Evolutionary conservation across 2,113 vertebrate genomes (phyloP).

Genomic region (Rafetus swinhoei): DNA sequence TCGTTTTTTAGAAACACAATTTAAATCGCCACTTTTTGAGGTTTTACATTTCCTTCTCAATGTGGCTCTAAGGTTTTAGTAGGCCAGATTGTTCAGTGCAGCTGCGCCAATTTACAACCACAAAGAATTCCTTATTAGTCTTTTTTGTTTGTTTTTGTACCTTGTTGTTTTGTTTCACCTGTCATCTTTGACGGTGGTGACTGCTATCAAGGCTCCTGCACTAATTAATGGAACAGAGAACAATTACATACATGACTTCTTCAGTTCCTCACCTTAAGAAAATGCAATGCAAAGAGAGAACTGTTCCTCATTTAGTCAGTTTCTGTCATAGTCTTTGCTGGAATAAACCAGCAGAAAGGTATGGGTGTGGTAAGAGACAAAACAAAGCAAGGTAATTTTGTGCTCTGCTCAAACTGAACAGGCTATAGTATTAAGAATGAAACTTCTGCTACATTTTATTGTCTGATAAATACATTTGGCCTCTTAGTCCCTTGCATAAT

Average conservation of each 20-base stretch:
- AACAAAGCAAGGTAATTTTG: neutral
- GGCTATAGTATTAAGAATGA: accelerated
- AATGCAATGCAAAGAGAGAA: accelerated
- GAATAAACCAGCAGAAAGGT: neutral
- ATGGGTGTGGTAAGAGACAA: neutral
- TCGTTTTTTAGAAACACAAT: neutral
- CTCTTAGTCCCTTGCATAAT: accelerated
- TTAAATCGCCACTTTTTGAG: neutral
- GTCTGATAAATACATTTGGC: accelerated
- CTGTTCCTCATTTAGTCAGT: neutral
- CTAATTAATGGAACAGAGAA: neutral
- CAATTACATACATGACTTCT: neutral
- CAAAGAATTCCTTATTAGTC: neutral
- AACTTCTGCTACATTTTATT: accelerated
- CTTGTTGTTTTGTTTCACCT: slow-evolving; percentile 31
- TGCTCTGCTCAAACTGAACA: neutral
- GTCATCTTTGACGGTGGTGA: neutral
- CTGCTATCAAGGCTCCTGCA: neutral
- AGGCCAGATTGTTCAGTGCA: neutral
- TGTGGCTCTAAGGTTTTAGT: neutral
- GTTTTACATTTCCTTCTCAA: accelerated
- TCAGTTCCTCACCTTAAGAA: neutral
- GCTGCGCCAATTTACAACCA: accelerated
- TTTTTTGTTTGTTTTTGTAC: neutral
- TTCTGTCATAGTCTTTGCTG: accelerated